Evolutionary conservation across 1,140 invertebrate species (phyloP).

Genomic region (Saccostrea glomerata): DNA sequence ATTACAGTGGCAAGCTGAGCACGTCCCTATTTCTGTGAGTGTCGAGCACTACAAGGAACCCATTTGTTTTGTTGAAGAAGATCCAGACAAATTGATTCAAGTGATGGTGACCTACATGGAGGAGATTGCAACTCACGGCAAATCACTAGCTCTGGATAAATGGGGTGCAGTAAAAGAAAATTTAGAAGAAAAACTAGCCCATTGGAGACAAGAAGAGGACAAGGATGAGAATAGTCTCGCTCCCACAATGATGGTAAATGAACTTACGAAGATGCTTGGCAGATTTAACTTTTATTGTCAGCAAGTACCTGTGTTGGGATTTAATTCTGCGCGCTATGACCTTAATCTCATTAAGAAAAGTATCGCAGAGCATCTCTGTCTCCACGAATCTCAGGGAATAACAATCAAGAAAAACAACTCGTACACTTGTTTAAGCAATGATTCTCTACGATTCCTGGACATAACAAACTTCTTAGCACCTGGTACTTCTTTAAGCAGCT

Average conservation of each 20-base stretch:
- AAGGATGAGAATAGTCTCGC: background rate
- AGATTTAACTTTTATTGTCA: constrained; percentile 44
- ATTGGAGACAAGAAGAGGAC: background rate
- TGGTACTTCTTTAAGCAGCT: constrained; percentile 51
- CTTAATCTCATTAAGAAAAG: constrained; percentile 54
- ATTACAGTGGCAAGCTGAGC: constrained; percentile 31
- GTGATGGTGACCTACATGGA: constrained; percentile 43
- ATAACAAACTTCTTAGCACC: constrained; percentile 58
- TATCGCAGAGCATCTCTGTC: constrained; percentile 44
- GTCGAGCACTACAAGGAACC: constrained; percentile 9
- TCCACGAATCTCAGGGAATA: constrained; percentile 43
- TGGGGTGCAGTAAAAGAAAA: background rate
- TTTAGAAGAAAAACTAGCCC: background rate
- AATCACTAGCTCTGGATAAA: constrained; percentile 16
- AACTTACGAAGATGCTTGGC: background rate
- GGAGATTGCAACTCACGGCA: background rate
- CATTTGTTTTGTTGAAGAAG: constrained; percentile 34
- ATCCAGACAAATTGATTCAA: constrained; percentile 1
- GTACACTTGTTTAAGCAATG: constrained; percentile 48
- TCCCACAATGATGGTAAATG: constrained; percentile 24
- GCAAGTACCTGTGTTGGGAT: constrained; percentile 48
- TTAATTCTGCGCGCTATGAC: constrained; percentile 59
- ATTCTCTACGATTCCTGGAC: constrained; percentile 45
- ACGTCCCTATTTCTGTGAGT: constrained; percentile 29
- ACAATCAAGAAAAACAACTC: constrained; percentile 51